Evolutionary conservation across 2,797 vertebrate genomes (phyloP), one percentile per base, ranked within the genome.

Genomic region (Gobio occitaniae): DNA sequence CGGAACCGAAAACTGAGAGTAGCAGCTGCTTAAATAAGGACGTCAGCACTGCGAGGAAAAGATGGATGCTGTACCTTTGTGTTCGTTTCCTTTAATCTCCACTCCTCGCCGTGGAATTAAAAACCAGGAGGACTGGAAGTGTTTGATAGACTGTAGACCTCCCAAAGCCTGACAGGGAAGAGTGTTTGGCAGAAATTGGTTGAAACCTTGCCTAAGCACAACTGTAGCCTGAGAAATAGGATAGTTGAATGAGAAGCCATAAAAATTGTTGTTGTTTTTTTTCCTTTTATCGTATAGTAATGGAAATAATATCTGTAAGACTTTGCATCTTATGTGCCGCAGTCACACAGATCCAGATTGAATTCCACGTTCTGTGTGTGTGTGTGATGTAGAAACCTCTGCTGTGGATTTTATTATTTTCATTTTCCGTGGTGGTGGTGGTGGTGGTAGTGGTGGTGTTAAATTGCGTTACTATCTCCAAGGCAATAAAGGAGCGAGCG

Each of bases 1-100:
- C 90, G 95, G 94, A 93, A 89, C 92, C 91, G 93, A 94, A 93
- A 93, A 85, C 90, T 72, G 94, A 95, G 91, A 91, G 93, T 89
- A 91, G 61, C 87, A 93, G 94, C 92, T 93, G 91, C 54, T 89
- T 93, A 93, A 94, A 95, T 92, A 90, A 94, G 91, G 93, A 95
- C 82, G 91, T 93, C 93, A 93, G 91, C 93, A 93, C 94, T 92
- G 94, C 92, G 92, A 94, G 95, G 93, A 79, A 0, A 56, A 85
- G 50, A 86, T 84, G 80, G 85, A 87, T 83, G 84, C 66, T 50
- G 21, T 78, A 86, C 82, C 84, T 88, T 85, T 86, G 84, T 68
- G 65, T 74, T 88, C 69, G 83, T 86, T 84, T 72, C 75, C 85
- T 90, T 89, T 90, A 78, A 90, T 89, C 86, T 87, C 83, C 52